Base-by-base conservation (phyloP, 2,113 vertebrate genomes). In the Xiphophorus hellerii region DNA sequence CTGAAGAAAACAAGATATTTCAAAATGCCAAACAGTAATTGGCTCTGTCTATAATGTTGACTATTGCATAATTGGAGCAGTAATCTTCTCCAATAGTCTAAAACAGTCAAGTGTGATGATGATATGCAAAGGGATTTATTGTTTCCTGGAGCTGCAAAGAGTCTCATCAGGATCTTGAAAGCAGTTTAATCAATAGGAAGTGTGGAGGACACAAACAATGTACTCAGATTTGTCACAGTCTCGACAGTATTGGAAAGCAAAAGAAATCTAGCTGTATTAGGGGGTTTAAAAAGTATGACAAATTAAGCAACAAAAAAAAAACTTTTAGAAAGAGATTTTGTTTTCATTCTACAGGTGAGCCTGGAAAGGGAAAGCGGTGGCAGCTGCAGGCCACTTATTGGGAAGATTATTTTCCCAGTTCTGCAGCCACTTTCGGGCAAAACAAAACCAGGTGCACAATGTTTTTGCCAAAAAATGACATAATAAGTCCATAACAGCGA, bases 381-480 rank as follows among this genome's bases (percentile, higher is more conserved):
- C 91, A 90, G 84, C 82, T 90, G 82, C 76, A 75, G 73, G 67
- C 71, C 73, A 82, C 83, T 83, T 81, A 84, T 84, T 84, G 66
- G 76, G 75, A 77, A 73, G 74, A 73, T 80, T 58, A 74, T 84
- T 87, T 83, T 85, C 39, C 74, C 67, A 77, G 62, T 74, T 77
- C 62, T 71, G 66, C 58, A 74, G 76, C 84, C 74, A 77, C 76
- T 82, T 84, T 80, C 83, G 76, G 83, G 86, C 69, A 87, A 81
- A 77, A 86, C 67, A 37, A 84, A 89, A 90, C 87, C 90, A 90
- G 88, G 88, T 91, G 91, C 81, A 67, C 51, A 74, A 73, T 90
- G 81, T 90, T 91, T 90, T 87, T 91, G 90, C 89, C 90, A 91
- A 90, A 86, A 62, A 20, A 42, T 58, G 51, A 81, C 83, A 29